Conservation (phyloP, 2,797 vertebrate species). For the Premnoplex brunnescens region DNA sequence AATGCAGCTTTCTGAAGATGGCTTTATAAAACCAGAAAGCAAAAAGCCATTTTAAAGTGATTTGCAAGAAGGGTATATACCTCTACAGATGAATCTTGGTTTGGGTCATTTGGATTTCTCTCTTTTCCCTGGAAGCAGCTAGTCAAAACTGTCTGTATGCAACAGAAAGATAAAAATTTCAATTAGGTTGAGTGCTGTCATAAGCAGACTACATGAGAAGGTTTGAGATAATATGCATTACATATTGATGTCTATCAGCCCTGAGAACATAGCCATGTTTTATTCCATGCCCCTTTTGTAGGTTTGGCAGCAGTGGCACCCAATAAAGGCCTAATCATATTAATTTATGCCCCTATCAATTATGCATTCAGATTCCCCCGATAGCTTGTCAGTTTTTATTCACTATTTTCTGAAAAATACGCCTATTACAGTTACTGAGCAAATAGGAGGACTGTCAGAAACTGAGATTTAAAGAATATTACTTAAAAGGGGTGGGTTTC, state of each 20-base stretch:
- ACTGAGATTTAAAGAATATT: slow-evolving; percentile 85
- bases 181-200: slow-evolving; percentile 84
- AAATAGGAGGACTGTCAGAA: slow-evolving; percentile 81
- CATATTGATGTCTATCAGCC: slow-evolving; percentile 87
- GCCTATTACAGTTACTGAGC: slow-evolving; percentile 82
- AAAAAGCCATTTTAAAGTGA: slow-evolving; percentile 54
- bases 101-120: slow-evolving; percentile 70
- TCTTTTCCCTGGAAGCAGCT: slow-evolving; percentile 73
- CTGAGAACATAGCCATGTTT: slow-evolving; percentile 82
- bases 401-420: slow-evolving; percentile 86
- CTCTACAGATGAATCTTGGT: slow-evolving; percentile 69
- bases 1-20: slow-evolving; percentile 39
- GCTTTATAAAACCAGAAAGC: slow-evolving; percentile 45
- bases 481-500: slow-evolving; percentile 83
- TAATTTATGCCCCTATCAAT: slow-evolving; percentile 93
- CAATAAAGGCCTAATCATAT: slow-evolving; percentile 88
- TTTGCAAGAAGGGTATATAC: slow-evolving; percentile 59
- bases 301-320: slow-evolving; percentile 82
- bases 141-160: slow-evolving; percentile 82
- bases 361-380: slow-evolving; percentile 91
- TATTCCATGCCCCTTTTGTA: slow-evolving; percentile 82
- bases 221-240: slow-evolving; percentile 83
- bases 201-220: slow-evolving; percentile 79
- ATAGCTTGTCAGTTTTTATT: slow-evolving; percentile 91
- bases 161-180: slow-evolving; percentile 86